phyloP scores from a whole-genome alignment of 2,888 invertebrate species.

The Phoronis australis region DNA sequence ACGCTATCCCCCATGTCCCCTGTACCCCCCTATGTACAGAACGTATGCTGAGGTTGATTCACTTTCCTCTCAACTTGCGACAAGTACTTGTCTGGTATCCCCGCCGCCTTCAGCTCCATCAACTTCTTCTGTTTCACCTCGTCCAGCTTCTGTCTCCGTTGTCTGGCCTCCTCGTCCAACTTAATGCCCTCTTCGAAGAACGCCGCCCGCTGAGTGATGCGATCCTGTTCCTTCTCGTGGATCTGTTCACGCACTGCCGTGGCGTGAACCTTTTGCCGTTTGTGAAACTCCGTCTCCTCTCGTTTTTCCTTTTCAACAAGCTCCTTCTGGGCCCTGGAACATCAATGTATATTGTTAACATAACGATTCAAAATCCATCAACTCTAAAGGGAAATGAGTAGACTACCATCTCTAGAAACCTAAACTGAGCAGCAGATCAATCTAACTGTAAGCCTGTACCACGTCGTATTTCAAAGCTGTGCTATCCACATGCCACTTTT shows the following conservation, averaged over 20 bases:
- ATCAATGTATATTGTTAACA: neutral
- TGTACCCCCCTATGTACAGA: no score
- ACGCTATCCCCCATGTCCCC: no score
- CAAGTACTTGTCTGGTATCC: slow-evolving; percentile 52
- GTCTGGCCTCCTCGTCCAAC: slow-evolving; percentile 48
- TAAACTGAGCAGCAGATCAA: no score
- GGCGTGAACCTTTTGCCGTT: slow-evolving; percentile 33
- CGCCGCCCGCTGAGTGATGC: slow-evolving; percentile 44
- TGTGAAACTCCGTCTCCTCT: slow-evolving; percentile 31
- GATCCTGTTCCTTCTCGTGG: slow-evolving; percentile 44
- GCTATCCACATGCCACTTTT: no score
- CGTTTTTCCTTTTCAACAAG: slow-evolving; percentile 48
- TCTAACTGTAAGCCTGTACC: no score
- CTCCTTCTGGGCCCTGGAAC: slow-evolving; percentile 49
- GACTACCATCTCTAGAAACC: no score
- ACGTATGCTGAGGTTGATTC: slow-evolving; percentile 35
- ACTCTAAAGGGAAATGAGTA: no score
- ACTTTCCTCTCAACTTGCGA: slow-evolving; percentile 51
- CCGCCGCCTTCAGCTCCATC: slow-evolving; percentile 48
- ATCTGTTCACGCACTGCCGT: slow-evolving; percentile 50
- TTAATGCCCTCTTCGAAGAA: slow-evolving; percentile 53
- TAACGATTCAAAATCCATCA: no score
- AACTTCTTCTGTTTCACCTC: slow-evolving; percentile 51
- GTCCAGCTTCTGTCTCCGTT: slow-evolving; percentile 42
- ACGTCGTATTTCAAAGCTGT: no score